phyloP scores from a whole-genome alignment of 2,888 invertebrate species.

The Temnothorax unifasciatus region DNA sequence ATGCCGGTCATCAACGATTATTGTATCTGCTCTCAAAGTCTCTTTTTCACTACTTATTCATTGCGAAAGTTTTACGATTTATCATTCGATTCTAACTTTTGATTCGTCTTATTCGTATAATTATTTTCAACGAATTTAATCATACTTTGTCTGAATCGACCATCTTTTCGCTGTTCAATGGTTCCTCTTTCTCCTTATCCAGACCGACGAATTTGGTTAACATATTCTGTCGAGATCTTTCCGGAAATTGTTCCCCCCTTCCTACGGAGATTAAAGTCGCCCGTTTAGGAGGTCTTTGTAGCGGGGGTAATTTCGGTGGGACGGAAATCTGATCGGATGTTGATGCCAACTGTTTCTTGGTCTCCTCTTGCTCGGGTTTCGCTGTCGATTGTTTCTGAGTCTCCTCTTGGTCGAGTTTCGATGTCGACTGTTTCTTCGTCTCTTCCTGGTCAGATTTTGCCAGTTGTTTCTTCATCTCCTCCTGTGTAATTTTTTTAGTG shows the following conservation, averaged over 20 bases:
- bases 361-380: conserved; percentile 74
- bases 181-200: neutral
- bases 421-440: neutral
- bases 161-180: neutral
- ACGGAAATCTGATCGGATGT: neutral
- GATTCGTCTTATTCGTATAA: neutral
- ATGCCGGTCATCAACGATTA: neutral
- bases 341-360: conserved; percentile 78
- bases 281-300: conserved; percentile 79
- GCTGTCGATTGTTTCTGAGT: conserved; percentile 79
- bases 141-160: neutral
- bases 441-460: conserved; percentile 53
- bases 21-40: neutral
- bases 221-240: conserved; percentile 73
- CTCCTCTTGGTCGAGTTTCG: conserved; percentile 75
- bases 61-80: neutral
- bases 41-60: neutral
- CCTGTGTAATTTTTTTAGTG: conserved; percentile 84
- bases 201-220: conserved; percentile 64
- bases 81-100: neutral
- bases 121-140: neutral
- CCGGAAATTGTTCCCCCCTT: conserved; percentile 78
- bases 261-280: conserved; percentile 81
- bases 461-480: conserved; percentile 83
- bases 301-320: conserved; percentile 66